Percentiles rank a stretch among this genome's conserved stretches.
Evolutionary conservation across 2,797 vertebrate genomes (phyloP).

Genomic region (Periparus ater): DNA sequence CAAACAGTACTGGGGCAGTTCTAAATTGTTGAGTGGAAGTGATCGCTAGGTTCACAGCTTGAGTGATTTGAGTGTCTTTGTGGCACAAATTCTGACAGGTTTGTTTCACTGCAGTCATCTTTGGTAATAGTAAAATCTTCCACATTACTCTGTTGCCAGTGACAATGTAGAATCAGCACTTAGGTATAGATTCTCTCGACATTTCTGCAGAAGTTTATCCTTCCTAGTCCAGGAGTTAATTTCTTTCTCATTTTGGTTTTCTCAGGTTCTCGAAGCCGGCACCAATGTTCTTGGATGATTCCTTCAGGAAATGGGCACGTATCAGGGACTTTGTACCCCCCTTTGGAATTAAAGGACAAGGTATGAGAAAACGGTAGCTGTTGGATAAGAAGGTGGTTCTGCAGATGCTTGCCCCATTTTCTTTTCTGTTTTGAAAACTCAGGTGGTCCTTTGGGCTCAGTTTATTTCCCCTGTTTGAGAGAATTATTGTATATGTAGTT

Average conservation of each 20-base stretch:
- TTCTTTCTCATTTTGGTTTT: constrained; percentile 50
- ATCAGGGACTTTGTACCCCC: constrained; percentile 90
- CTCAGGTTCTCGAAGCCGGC: constrained; percentile 89
- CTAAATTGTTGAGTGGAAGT: not conserved
- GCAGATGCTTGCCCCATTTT: not conserved
- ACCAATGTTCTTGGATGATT: constrained; percentile 94
- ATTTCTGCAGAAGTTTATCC: not conserved
- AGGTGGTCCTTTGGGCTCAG: not conserved
- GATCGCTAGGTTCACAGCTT: not conserved
- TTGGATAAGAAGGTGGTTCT: not conserved
- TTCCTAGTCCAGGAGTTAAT: constrained; percentile 5
- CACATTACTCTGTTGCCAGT: not conserved
- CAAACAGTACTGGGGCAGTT: not conserved
- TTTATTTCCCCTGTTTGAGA: not conserved
- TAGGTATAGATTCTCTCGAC: not conserved
- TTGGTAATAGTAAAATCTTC: not conserved
- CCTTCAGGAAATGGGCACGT: constrained; percentile 88
- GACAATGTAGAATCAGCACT: not conserved
- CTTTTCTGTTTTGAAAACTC: not conserved
- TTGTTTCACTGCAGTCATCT: not conserved
- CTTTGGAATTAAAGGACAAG: constrained; percentile 97
- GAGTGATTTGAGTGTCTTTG: not conserved
- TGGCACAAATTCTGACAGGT: not conserved
- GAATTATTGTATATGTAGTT: not conserved
- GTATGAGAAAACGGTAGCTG: constrained; percentile 74